Evolutionary conservation across 2,113 vertebrate species (phyloP).

Genomic region (Otocyon megalotis): DNA sequence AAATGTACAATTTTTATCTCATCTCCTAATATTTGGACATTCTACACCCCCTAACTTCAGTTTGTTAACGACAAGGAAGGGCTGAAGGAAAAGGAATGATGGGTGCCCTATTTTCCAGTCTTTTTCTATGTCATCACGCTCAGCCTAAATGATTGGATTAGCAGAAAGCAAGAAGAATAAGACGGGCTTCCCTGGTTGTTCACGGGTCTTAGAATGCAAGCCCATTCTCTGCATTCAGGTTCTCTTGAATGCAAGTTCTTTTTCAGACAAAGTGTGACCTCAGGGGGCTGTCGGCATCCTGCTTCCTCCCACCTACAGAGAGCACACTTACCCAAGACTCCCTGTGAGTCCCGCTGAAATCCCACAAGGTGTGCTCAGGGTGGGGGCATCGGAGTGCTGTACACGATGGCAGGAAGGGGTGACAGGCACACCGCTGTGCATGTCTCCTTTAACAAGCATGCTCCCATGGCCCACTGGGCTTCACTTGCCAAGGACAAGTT

Average conservation of each 20-base stretch:
- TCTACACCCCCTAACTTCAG: not conserved
- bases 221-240: not conserved
- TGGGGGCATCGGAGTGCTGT: too few relatives aligned
- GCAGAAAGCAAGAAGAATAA: not conserved
- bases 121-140: not conserved
- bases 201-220: not conserved
- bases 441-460: not conserved
- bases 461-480: not conserved
- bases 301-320: not conserved
- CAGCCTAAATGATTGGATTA: not conserved
- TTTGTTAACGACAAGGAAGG: not conserved
- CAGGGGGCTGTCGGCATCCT: too few relatives aligned
- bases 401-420: too few relatives aligned
- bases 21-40: too few relatives aligned
- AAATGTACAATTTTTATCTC: not conserved
- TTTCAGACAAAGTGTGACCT: not conserved
- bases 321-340: not conserved
- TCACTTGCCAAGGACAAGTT: not conserved
- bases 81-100: not conserved
- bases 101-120: not conserved
- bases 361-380: too few relatives aligned
- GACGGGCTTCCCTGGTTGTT: not conserved
- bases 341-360: not conserved
- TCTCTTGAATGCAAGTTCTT: not conserved
- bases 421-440: not conserved